Percentiles rank a stretch among this genome's conserved stretches.
These are phyloP conservation scores for Blennius ocellaris DNA, from an alignment of 2,113 vertebrate species.

Conservation along the genomic window DNA sequence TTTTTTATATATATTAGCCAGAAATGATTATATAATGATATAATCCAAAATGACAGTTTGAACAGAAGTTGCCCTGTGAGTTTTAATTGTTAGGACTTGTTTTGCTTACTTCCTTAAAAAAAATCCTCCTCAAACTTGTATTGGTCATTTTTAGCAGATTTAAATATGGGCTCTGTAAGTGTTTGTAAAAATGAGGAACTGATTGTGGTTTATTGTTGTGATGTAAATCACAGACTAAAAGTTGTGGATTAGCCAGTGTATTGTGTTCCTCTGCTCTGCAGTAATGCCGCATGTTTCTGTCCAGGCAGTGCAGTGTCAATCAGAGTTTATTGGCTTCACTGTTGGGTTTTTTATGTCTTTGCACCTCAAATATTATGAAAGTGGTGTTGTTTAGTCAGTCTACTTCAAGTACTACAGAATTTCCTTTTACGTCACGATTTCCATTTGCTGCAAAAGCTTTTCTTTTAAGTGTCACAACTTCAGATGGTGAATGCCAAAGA, in stretches of 20 bases:
- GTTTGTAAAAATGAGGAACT: slow-evolving; percentile 1
- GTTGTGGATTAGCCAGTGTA: not conserved
- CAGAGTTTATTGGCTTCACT: too few species aligned
- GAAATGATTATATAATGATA: not conserved
- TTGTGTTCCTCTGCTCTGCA: slow-evolving; percentile 2
- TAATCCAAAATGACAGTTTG: not conserved
- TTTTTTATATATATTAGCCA: slow-evolving; percentile 29
- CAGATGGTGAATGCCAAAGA: too few species aligned
- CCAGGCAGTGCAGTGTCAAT: not conserved
- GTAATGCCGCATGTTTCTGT: slow-evolving; percentile 4
- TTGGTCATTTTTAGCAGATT: not conserved
- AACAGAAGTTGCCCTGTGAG: not conserved
- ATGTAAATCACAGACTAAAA: slow-evolving; percentile 2
- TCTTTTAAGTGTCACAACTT: too few species aligned
- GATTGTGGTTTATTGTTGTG: slow-evolving; percentile 26
- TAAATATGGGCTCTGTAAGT: not conserved
- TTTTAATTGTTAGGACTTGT: not conserved
- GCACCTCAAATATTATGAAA: slow-evolving; percentile 3
- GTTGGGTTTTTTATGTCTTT: not conserved
- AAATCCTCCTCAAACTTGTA: not conserved
- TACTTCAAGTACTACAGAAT: too few species aligned
- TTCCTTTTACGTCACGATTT: too few species aligned
- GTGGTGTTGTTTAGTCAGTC: not conserved
- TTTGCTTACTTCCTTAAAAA: not conserved
- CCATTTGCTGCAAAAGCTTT: not conserved